Percentiles rank a stretch among this genome's conserved stretches.
Conservation (phyloP, 2,113 vertebrate species). For the Aix galericulata region DNA sequence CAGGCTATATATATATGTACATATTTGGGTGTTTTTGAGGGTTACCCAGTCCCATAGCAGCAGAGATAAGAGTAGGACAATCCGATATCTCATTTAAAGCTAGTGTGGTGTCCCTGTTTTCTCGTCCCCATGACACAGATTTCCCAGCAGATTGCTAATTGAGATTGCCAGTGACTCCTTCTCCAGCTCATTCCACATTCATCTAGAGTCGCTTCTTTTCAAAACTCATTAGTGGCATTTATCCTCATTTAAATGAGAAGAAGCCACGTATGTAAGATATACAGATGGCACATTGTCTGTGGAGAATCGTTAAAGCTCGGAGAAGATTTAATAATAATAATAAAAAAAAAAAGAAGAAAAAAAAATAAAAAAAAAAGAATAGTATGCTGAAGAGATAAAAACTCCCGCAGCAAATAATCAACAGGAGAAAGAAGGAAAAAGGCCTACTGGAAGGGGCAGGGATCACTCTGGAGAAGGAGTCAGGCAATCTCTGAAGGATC, state of each 20-base stretch:
- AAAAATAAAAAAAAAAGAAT: neutral
- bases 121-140: accelerated
- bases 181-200: constrained; percentile 58
- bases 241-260: constrained; percentile 61
- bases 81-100: neutral
- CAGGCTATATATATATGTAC: neutral
- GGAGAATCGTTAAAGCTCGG: constrained; percentile 20
- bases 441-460: neutral
- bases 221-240: constrained; percentile 67
- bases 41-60: accelerated
- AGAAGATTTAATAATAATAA: neutral
- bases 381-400: neutral
- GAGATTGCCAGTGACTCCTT: neutral
- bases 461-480: neutral
- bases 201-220: neutral
- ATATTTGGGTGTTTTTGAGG: neutral
- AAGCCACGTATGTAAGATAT: constrained; percentile 40
- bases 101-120: neutral
- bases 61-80: neutral
- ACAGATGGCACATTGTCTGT: constrained; percentile 57
- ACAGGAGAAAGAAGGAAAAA: neutral
- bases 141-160: neutral
- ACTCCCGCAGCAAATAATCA: neutral
- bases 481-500: neutral
- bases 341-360: too few relatives aligned